Base-by-base conservation (phyloP, 2,888 invertebrate species). In the Sarcophaga carnaria region DNA sequence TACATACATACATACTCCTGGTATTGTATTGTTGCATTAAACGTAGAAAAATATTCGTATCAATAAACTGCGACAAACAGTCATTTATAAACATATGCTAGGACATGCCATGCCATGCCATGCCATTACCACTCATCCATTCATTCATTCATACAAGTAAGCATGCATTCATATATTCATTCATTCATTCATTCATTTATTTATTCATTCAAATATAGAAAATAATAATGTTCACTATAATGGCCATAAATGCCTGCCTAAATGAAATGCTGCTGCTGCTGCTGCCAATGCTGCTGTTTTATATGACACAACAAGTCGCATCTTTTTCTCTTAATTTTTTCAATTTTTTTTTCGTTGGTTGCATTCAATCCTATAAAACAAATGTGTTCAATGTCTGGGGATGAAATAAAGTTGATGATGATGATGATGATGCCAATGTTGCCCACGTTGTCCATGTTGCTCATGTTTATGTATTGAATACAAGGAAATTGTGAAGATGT, bases 401-500 rank as follows among this genome's bases (percentile, higher is more conserved):
- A 80, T 76, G 75, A 60, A 80, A 12, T 54, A 54, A 14, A 37
- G 37, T 37, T 37, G 37, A 37, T 37, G 37, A 37, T 10, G 37
- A 37, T 8, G 37, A 37, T 8, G 37, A 37, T 8, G 37, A 37
- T 37, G 37, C 6, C 37, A 14, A 49, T 49, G 54, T 54, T 54
- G 54, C 12, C 17, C 14, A 17, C 54, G 54, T 37, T 45, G 67
- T 11, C 8, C n/a, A 20, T 27, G 27, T n/a, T 80, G 76, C 60
- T 80, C 66, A 81, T 82, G 71, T 85, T 72, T 76, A 69, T 78
- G 62, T 74, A 81, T 85, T 78, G 25, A 59, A 85, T 79, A 88
- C 17, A 54, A 12, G 54, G 88, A 84, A 88, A 87, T 80, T 85
- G 76, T 85, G 83, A 87, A 89, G 89, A 89, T 89, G 89, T 85